Base-by-base conservation (phyloP, 2,888 invertebrate genomes). In the Poecilobothrus nobilitatus region DNA sequence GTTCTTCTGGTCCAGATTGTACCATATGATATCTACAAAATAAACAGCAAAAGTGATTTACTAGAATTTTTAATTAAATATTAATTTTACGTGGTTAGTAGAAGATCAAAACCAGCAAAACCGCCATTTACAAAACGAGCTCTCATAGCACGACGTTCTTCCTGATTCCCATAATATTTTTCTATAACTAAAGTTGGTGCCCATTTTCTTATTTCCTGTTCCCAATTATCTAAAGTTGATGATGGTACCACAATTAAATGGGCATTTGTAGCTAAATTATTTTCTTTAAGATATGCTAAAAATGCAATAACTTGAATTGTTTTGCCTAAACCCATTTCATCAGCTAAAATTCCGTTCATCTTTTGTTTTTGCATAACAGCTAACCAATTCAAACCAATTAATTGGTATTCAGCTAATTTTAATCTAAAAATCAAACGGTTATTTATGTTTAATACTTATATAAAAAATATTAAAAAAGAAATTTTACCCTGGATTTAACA, bases 321-420 rank as follows among this genome's bases (percentile, higher is more conserved):
- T 83, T 96, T 96, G 6, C 95, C 95, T 2, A 96, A 83, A 0
- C 95, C 95, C 97, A 98, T 98, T 84, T 98, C 97, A 80, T 98
- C 97, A 0, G 97, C 97, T 72, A 98, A 84, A 76, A 98, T 97
- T 0, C 95, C 95, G 76, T 97, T 97, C 63, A 97, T 89, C 18
- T 90, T 89, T 76, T 95, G 92, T 71, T 89, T 87, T 80, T 95
- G 91, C 81, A 97, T 88, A 0, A 97, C 90, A 0, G 90, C 89
- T 22, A 97, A 83, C 97, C 97, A 97, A 80, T 97, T 97, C 0
- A 97, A 83, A 0, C 97, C 94, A 27, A 95, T 88, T 79, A 94
- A 81, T 82, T 94, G 94, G 81, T 96, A 96, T 33, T 90, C 89
- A 0, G 94, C 91, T 74, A 97, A 83, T 74, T 87, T 89, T 74